Conservation (phyloP, 2,888 invertebrate species). For the Dicycla oo region DNA sequence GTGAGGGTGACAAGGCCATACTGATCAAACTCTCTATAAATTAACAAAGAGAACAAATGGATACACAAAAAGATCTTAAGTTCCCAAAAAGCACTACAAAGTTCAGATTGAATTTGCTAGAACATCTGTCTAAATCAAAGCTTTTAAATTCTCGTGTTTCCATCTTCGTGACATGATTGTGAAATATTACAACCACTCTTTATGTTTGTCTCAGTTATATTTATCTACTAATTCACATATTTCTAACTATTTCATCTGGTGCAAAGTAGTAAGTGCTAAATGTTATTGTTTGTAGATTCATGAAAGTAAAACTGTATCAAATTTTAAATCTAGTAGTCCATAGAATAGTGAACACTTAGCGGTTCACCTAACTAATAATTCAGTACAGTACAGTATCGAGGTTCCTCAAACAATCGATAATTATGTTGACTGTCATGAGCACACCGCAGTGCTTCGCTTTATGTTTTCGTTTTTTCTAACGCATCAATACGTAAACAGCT, state of each 20-base stretch:
- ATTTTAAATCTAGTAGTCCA: slow-evolving; percentile 47
- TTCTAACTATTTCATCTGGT: slow-evolving; percentile 39
- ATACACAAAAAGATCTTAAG: not conserved
- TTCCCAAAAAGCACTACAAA: slow-evolving; percentile 10
- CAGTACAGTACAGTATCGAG: slow-evolving; percentile 45
- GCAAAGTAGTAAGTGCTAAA: slow-evolving; percentile 53
- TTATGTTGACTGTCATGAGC: slow-evolving; percentile 43
- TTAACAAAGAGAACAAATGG: not conserved
- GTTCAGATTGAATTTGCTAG: not conserved
- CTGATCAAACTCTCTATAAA: not conserved
- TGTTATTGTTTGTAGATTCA: slow-evolving; percentile 51
- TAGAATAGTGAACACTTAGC: slow-evolving; percentile 30
- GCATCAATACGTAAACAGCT: slow-evolving; percentile 18
- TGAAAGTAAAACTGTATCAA: slow-evolving; percentile 61
- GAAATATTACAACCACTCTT: slow-evolving; percentile 33
- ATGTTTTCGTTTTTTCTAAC: slow-evolving; percentile 33
- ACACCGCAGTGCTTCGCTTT: slow-evolving; percentile 31
- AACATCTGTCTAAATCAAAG: not conserved
- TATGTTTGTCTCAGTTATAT: slow-evolving; percentile 33
- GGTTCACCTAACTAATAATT: slow-evolving; percentile 58
- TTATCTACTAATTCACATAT: slow-evolving; percentile 40
- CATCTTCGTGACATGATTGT: slow-evolving; percentile 16
- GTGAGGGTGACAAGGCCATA: not conserved
- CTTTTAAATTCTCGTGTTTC: slow-evolving; percentile 17
- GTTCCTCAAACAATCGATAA: slow-evolving; percentile 60